phyloP scores from a whole-genome alignment of 2,797 vertebrate genomes.

The Galagoides demidoff region DNA sequence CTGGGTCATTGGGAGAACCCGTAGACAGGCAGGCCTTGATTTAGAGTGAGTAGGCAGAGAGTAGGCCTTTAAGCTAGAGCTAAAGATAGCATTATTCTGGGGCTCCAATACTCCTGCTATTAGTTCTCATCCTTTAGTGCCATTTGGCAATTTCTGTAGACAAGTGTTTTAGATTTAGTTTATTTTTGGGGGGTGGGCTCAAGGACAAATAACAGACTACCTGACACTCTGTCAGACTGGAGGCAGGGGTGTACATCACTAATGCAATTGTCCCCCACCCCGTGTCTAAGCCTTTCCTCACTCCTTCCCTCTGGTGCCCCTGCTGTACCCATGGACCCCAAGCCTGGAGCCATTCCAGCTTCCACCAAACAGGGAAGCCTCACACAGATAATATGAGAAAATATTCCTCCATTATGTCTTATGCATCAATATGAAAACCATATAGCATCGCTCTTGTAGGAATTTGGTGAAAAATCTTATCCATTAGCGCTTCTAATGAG shows the following conservation, averaged over 20 bases:
- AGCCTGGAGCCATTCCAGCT: neutral
- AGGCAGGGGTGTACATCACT: neutral
- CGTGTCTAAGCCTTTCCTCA: neutral
- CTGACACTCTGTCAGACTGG: neutral
- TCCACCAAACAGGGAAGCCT: neutral
- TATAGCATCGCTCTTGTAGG: neutral
- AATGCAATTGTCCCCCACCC: neutral
- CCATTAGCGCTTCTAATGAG: neutral
- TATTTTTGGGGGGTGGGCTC: neutral
- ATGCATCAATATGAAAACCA: neutral
- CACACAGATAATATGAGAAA: neutral
- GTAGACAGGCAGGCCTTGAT: neutral
- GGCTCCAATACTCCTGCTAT: neutral
- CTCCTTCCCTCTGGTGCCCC: neutral
- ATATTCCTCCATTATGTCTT: neutral
- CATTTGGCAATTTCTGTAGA: neutral
- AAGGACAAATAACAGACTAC: neutral
- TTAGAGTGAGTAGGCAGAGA: neutral
- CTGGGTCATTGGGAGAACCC: neutral
- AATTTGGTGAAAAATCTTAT: neutral
- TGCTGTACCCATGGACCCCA: neutral
- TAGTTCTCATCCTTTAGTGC: neutral
- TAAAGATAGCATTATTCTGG: neutral
- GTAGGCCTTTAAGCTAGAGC: neutral
- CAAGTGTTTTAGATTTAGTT: neutral